Evolutionary conservation across 2,113 vertebrate genomes (phyloP).

Genomic region (Ivindomyrus marchei): DNA sequence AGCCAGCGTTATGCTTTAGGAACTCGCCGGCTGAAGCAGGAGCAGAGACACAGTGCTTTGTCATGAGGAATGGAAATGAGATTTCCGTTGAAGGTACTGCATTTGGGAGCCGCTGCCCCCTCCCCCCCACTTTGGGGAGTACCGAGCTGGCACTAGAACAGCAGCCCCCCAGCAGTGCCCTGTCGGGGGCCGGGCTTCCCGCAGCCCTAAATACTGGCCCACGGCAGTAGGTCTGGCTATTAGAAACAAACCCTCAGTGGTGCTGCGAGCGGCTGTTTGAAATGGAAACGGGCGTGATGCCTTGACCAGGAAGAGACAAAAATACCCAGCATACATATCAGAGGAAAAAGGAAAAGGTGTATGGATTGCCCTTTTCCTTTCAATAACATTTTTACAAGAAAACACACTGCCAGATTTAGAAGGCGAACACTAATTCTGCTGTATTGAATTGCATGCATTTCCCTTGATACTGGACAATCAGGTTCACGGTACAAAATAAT

Average conservation of each 20-base stretch:
- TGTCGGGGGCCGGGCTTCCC: constrained; percentile 24
- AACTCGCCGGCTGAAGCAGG: constrained; percentile 28
- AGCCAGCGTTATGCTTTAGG: constrained; percentile 37
- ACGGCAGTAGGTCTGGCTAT: constrained; percentile 6
- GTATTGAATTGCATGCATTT: constrained; percentile 27
- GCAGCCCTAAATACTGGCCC: not conserved
- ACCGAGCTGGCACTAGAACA: constrained; percentile 39
- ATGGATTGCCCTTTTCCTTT: constrained; percentile 48
- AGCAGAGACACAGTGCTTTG: constrained; percentile 18
- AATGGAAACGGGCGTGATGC: not conserved
- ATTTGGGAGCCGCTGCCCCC: constrained; percentile 31
- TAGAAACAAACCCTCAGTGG: constrained; percentile 21
- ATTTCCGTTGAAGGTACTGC: constrained; percentile 35
- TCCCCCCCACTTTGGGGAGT: constrained; percentile 38
- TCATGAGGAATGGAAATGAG: constrained; percentile 25
- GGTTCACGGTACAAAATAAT: not conserved
- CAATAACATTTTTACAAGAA: not conserved
- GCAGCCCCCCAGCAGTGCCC: constrained; percentile 10
- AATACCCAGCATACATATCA: constrained; percentile 27
- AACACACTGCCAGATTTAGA: constrained; percentile 28
- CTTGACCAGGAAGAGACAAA: constrained; percentile 7
- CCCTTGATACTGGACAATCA: not conserved
- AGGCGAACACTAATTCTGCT: constrained; percentile 43
- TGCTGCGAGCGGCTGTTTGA: constrained; percentile 30
- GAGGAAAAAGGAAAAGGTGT: constrained; percentile 43